phyloP scores from a whole-genome alignment of 2,888 invertebrate genomes.

The Silvanus unidentatus region DNA sequence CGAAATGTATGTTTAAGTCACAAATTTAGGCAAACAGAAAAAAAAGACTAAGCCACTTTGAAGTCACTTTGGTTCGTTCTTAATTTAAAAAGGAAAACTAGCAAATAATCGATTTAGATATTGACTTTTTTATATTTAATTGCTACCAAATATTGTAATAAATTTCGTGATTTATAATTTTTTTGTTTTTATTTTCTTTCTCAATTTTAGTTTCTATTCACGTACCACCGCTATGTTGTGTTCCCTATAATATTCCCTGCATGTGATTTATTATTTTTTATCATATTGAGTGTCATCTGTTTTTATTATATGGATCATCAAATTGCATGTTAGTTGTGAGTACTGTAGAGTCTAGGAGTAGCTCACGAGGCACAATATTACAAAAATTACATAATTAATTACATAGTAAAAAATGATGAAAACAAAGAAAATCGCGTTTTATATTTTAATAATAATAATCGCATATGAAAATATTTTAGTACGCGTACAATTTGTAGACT shows the following conservation, averaged over 20 bases:
- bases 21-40: too few species aligned
- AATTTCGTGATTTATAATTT: constrained; percentile 48
- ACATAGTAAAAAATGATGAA: too few species aligned
- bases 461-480: constrained; percentile 44
- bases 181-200: constrained; percentile 40
- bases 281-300: too few species aligned
- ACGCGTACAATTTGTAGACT: constrained; percentile 39
- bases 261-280: neutral
- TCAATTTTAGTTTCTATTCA: constrained; percentile 19
- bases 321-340: constrained; percentile 39
- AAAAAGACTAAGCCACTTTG: constrained; percentile 38
- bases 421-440: constrained; percentile 40
- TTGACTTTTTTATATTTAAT: constrained; percentile 45
- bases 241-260: constrained; percentile 21
- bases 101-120: constrained; percentile 41
- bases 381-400: constrained; percentile 29
- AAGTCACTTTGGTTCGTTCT: constrained; percentile 31
- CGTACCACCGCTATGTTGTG: constrained; percentile 34
- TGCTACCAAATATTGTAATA: constrained; percentile 51
- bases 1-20: too few species aligned
- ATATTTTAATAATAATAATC: constrained; percentile 42
- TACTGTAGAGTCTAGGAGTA: constrained; percentile 42
- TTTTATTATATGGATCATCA: constrained; percentile 4
- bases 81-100: constrained; percentile 28
- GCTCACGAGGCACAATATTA: constrained; percentile 43